Evolutionary conservation across 1,140 invertebrate genomes (phyloP).

Genomic region (Hyphantria cunea): DNA sequence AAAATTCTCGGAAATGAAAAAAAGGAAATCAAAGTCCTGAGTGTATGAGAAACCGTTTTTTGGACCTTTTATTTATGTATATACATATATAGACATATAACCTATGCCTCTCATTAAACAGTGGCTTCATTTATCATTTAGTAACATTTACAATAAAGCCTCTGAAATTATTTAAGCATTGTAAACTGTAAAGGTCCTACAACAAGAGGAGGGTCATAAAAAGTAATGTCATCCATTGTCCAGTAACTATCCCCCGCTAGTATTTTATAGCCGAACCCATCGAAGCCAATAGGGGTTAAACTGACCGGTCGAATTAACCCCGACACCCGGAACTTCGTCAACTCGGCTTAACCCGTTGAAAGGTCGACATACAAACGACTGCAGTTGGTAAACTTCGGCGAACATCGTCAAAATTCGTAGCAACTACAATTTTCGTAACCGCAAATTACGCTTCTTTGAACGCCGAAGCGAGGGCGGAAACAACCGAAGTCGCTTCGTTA

Average conservation of each 20-base stretch:
- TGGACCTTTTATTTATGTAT: too few species aligned
- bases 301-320: conserved; percentile 43
- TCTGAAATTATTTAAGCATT: too few species aligned
- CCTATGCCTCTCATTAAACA: too few species aligned
- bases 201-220: conserved; percentile 18
- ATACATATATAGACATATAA: too few species aligned
- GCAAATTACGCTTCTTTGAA: conserved; percentile 76
- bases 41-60: too few species aligned
- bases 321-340: conserved; percentile 35
- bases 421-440: conserved; percentile 68
- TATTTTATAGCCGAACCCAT: conserved; percentile 23
- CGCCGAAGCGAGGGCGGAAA: conserved; percentile 65
- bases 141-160: too few species aligned
- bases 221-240: conserved; percentile 23
- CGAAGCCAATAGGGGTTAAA: conserved; percentile 36
- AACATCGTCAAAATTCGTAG: conserved; percentile 57
- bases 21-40: too few species aligned
- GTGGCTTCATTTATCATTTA: too few species aligned
- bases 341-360: conserved; percentile 41
- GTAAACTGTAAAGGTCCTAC: conserved; percentile 10
- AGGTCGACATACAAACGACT: conserved; percentile 56
- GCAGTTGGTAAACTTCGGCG: conserved; percentile 44
- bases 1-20: too few species aligned
- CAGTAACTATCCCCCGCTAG: conserved; percentile 10
- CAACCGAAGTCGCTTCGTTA: conserved; percentile 76